Conservation (phyloP, 35 echinoderm and acorn worm genomes). For the Apostichopus parvimensis region DNA sequence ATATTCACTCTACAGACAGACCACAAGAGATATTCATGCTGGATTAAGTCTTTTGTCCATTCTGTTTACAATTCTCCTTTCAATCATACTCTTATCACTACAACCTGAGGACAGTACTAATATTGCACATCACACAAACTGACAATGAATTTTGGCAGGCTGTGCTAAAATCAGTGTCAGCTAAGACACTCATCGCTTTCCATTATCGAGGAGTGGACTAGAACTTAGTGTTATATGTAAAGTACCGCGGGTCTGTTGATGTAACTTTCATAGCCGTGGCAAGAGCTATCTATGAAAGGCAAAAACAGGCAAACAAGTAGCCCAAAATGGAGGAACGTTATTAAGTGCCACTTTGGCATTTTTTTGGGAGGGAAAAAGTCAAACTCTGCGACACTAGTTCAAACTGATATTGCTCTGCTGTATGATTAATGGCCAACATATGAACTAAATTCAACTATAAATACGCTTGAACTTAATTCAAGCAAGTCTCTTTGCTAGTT, state of each 20-base stretch:
- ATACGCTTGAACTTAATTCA: too few species aligned
- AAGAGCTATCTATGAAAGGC: too few species aligned
- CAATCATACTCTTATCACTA: constrained; percentile 31
- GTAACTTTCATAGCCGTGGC: not conserved
- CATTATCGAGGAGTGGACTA: not conserved
- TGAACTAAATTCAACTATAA: too few species aligned
- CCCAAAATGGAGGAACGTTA: too few species aligned
- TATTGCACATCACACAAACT: constrained; percentile 35
- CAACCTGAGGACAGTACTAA: constrained; percentile 33
- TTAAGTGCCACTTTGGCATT: too few species aligned
- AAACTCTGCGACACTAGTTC: too few species aligned
- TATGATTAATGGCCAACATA: too few species aligned
- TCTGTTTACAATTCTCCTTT: constrained; percentile 35
- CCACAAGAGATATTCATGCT: constrained; percentile 22
- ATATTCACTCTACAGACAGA: not conserved
- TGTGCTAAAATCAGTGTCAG: constrained; percentile 24
- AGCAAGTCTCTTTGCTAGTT: too few species aligned
- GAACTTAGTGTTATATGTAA: not conserved
- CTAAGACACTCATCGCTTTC: constrained; percentile 25
- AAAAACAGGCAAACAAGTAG: not conserved
- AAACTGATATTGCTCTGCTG: too few species aligned
- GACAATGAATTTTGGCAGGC: constrained; percentile 20
- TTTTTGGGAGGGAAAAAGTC: too few species aligned
- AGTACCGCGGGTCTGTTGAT: not conserved
- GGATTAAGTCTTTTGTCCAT: constrained; percentile 12